Base-by-base conservation (phyloP, 2,797 vertebrate species). In the Epinephelus malabaricus region DNA sequence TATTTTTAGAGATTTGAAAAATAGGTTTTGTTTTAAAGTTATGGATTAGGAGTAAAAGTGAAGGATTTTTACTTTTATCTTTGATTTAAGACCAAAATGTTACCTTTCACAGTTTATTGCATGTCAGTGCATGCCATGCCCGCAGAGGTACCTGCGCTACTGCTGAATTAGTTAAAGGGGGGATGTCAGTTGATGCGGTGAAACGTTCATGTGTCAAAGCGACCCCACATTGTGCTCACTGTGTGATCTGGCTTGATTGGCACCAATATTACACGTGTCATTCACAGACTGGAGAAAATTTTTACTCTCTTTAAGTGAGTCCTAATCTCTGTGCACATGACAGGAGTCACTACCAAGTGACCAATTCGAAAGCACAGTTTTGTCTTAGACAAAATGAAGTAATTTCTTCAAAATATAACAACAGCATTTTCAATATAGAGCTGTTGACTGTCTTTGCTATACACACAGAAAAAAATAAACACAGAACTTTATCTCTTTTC, bases 221-320 rank as follows among this genome's bases (percentile, higher is more conserved):
- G 38, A 73, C 62, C 40, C 12, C 49, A 47, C 51, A 40, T 13
- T 13, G 45, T 49, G 51, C 81, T 76, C 55, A 3, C 43, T 54
- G 17, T 69, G 69, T 30, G 66, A 78, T 73, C 43, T 49, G 25
- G 27, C 21, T 69, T 54, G 84, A 88, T 62, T 60, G 76, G n/a
- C 76, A 83, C 66, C 61, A 27, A 3, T 78, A 72, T 84, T 81
- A 62, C 61, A 80, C 17, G 4, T 79, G 76, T 76, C 83, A 70
- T 72, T 81, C 73, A 73, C 7, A 68, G 40, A 60, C 51, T 55
- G 40, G 38, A 69, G 53, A 34, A 63, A 58, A 51, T 61, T 86
- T 71, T 66, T 65, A 72, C 68, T 60, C 38, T 55, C 45, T 76
- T 17, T 55, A 27, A 88, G 80, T 46, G 68, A 83, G 64, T 78